These are phyloP conservation scores for Tortricodes alternella DNA, from an alignment of 2,888 invertebrate genomes.

Conservation along the genomic window DNA sequence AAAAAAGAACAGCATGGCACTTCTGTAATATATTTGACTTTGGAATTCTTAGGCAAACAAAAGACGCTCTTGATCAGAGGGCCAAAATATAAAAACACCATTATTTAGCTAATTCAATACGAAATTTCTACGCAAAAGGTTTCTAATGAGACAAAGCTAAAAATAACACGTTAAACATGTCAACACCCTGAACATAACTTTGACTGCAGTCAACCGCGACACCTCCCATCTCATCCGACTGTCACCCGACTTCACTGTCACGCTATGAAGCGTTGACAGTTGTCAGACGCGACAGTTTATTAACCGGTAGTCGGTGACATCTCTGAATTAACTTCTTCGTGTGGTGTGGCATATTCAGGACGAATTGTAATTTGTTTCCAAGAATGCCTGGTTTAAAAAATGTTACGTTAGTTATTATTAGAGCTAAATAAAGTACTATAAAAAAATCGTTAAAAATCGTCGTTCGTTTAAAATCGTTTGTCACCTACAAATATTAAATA, in stretches of 20 bases:
- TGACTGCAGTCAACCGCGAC: conserved; percentile 5
- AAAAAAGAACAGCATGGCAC: no score
- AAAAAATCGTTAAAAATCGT: no score
- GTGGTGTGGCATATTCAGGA: not conserved
- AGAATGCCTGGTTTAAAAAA: no score
- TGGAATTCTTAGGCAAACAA: no score
- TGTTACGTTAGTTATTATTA: no score
- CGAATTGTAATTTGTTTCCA: no score
- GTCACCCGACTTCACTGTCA: conserved; percentile 24
- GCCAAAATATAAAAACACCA: no score
- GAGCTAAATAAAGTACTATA: no score
- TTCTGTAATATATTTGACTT: no score
- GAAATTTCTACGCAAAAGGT: not conserved
- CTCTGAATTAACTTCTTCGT: conserved; percentile 18
- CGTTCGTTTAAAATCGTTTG: no score
- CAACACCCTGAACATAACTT: conserved; percentile 19
- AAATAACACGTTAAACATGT: conserved; percentile 17
- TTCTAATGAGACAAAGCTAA: conserved; percentile 4
- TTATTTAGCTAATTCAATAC: not conserved
- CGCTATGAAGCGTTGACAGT: conserved; percentile 21
- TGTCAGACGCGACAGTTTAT: conserved; percentile 18
- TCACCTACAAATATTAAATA: no score
- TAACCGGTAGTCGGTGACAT: conserved; percentile 16
- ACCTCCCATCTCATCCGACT: conserved; percentile 17
- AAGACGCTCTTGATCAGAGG: no score